phyloP scores from a whole-genome alignment of 1,140 invertebrate species.

The Sinonovacula constricta region DNA sequence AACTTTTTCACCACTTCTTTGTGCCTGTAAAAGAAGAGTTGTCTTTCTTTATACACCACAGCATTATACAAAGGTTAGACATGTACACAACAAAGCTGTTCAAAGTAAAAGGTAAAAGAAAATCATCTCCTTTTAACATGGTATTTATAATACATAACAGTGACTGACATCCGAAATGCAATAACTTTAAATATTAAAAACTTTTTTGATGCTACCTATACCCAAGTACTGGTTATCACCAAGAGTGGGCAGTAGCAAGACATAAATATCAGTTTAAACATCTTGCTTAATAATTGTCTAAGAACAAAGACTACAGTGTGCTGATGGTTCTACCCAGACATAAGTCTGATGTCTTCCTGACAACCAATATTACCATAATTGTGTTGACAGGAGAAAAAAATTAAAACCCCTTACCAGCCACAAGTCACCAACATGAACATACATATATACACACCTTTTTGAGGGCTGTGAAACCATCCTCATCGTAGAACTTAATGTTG shows the following conservation, averaged over 20 bases:
- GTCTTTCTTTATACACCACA: background rate
- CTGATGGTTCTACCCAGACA: background rate
- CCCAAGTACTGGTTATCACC: too few relatives aligned
- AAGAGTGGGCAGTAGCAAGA: too few relatives aligned
- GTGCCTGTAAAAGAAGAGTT: constrained; percentile 74
- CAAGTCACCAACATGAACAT: too few relatives aligned
- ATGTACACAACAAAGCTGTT: background rate
- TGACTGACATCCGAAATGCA: background rate
- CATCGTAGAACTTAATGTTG: constrained; percentile 90
- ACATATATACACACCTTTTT: constrained; percentile 75
- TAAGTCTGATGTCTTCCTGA: background rate
- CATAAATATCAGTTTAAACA: background rate
- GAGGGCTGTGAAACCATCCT: constrained; percentile 92
- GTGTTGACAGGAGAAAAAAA: background rate
- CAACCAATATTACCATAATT: background rate
- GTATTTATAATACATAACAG: background rate
- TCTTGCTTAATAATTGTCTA: background rate
- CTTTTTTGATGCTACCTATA: too few relatives aligned
- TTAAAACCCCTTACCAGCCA: background rate
- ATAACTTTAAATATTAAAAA: background rate
- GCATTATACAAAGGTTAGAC: background rate
- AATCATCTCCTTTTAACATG: background rate
- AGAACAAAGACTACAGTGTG: background rate
- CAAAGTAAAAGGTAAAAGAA: background rate
- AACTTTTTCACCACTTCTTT: constrained; percentile 79